A percentile compares a stretch with the other conserved stretches of the same genome.
phyloP scores from a whole-genome alignment of 2,113 vertebrate species.

The Indicator maculatus region DNA sequence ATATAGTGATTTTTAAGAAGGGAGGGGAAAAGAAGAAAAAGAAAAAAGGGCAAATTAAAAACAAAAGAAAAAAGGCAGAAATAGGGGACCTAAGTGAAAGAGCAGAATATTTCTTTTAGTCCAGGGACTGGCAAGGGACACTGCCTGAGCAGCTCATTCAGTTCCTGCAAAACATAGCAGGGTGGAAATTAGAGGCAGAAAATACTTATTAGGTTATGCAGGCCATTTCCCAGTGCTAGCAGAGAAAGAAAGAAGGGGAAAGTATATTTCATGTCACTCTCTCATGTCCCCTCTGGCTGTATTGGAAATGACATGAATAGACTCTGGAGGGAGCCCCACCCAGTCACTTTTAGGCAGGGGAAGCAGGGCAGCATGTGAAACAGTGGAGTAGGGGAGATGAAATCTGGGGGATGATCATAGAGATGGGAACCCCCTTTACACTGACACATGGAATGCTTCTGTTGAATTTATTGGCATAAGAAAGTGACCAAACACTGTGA shows the following conservation, averaged over 20 bases:
- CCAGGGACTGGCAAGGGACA: neutral
- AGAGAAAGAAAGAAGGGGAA: neutral
- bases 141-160: neutral
- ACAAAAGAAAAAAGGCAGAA: neutral
- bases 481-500: fast-evolving
- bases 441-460: neutral
- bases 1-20: neutral
- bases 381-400: neutral
- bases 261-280: neutral
- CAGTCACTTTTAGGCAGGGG: neutral
- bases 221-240: neutral
- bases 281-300: neutral
- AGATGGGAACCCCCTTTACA: neutral
- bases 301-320: neutral
- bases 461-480: neutral
- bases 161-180: neutral
- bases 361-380: neutral
- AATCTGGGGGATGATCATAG: neutral
- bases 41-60: neutral
- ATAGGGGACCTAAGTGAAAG: neutral
- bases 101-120: neutral
- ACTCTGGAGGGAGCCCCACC: neutral
- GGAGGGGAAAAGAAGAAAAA: neutral
- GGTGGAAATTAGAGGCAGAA: slow-evolving; percentile 19
- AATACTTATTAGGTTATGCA: neutral